These are phyloP conservation scores for Galeopsomyia nigrocyanea DNA, from an alignment of 2,888 invertebrate genomes.

Conservation along the genomic window DNA sequence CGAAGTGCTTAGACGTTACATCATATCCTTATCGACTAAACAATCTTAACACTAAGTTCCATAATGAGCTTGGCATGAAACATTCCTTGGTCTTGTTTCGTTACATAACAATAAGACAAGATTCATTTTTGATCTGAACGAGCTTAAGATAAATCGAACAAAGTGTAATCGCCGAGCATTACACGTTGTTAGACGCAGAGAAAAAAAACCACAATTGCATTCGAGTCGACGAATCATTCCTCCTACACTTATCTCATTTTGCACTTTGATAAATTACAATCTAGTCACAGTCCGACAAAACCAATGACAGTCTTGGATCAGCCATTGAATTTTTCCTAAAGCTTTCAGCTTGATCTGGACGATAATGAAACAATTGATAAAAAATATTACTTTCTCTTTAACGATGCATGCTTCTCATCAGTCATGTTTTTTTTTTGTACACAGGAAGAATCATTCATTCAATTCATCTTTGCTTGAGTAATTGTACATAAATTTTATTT, in stretches of 20 bases:
- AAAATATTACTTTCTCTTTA: slow-evolving; percentile 31
- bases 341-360: slow-evolving; percentile 40
- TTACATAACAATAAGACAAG: slow-evolving; percentile 20
- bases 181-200: slow-evolving; percentile 23
- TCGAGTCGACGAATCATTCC: slow-evolving; percentile 45
- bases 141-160: slow-evolving; percentile 29
- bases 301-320: slow-evolving; percentile 25
- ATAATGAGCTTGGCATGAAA: slow-evolving; percentile 12
- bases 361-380: slow-evolving; percentile 24
- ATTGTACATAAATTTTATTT: slow-evolving; percentile 34
- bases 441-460: slow-evolving; percentile 49
- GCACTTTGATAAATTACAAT: slow-evolving; percentile 27
- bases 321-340: slow-evolving; percentile 31
- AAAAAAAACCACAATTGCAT: slow-evolving; percentile 37
- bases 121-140: slow-evolving; percentile 8
- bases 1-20: slow-evolving; percentile 32
- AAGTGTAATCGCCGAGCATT: slow-evolving; percentile 25
- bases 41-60: slow-evolving; percentile 28
- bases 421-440: slow-evolving; percentile 25
- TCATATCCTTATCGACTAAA: slow-evolving; percentile 28
- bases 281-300: slow-evolving; percentile 26
- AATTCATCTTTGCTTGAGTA: slow-evolving; percentile 31
- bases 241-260: slow-evolving; percentile 36
- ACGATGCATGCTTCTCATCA: slow-evolving; percentile 26
- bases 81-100: slow-evolving; percentile 26